Percentiles rank a stretch among this genome's conserved stretches.
These are phyloP conservation scores for Oncorhynchus mykiss DNA, from an alignment of 2,113 vertebrate genomes.

Conservation along the genomic window DNA sequence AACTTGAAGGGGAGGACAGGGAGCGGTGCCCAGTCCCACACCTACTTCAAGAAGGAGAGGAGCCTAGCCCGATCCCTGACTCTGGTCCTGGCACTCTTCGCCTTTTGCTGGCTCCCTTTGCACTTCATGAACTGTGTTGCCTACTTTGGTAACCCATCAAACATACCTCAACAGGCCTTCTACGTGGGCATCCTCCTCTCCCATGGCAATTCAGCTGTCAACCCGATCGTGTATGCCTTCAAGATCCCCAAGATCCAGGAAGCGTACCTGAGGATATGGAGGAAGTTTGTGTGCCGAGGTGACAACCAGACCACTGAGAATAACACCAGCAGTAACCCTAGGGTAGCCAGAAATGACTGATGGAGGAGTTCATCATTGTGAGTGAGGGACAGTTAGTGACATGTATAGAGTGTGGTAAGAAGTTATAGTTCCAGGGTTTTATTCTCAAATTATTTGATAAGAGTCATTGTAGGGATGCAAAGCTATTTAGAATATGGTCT, in stretches of 20 bases:
- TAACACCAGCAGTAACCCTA: slow-evolving; percentile 21
- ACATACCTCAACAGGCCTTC: background rate
- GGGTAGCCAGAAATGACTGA: no score
- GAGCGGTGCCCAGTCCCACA: slow-evolving; percentile 22
- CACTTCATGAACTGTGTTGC: slow-evolving; percentile 74
- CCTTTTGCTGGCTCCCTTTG: slow-evolving; percentile 83
- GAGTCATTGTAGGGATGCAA: no score
- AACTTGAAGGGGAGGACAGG: slow-evolving; percentile 64
- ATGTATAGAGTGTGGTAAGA: no score
- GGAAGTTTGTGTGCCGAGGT: slow-evolving; percentile 10
- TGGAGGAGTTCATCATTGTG: background rate
- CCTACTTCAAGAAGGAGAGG: slow-evolving; percentile 79
- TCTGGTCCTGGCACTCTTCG: slow-evolving; percentile 82
- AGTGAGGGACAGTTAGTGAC: background rate
- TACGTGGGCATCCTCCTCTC: slow-evolving; percentile 77
- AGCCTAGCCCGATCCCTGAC: slow-evolving; percentile 78
- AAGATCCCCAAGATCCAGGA: slow-evolving; percentile 83
- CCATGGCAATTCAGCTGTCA: slow-evolving; percentile 86
- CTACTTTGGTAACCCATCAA: slow-evolving; percentile 33
- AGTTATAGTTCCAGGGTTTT: no score
- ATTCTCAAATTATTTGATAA: no score
- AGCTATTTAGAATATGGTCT: no score
- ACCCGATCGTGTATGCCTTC: slow-evolving; percentile 84
- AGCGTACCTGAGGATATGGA: slow-evolving; percentile 70
- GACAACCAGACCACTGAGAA: slow-evolving; percentile 43